These are phyloP conservation scores for Taenaris catops DNA, from an alignment of 2,888 invertebrate species.

Conservation along the genomic window DNA sequence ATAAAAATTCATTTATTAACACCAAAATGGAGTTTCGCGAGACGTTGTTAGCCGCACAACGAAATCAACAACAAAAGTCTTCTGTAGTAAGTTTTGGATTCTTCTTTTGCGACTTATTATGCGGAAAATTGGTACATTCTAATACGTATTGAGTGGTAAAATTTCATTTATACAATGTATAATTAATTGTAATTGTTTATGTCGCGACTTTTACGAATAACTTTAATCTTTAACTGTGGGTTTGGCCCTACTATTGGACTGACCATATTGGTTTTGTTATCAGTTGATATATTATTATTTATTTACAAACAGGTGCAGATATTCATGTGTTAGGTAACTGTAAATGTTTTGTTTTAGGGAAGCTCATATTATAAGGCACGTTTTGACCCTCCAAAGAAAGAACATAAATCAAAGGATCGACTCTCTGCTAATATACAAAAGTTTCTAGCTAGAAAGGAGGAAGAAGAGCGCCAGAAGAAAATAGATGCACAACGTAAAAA, in stretches of 20 bases:
- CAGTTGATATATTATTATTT: too few relatives aligned
- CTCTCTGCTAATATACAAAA: slow-evolving; percentile 90
- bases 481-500: slow-evolving; percentile 82
- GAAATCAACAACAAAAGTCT: slow-evolving; percentile 77
- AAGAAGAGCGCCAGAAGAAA: slow-evolving; percentile 85
- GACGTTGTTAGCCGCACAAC: slow-evolving; percentile 68
- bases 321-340: background rate
- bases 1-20: slow-evolving; percentile 8
- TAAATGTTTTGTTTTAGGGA: slow-evolving; percentile 39
- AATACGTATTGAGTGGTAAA: too few relatives aligned
- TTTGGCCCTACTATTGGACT: too few relatives aligned
- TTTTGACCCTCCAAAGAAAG: slow-evolving; percentile 91
- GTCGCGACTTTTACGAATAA: too few relatives aligned
- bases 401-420: slow-evolving; percentile 81
- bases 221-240: too few relatives aligned
- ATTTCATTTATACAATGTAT: too few relatives aligned
- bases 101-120: slow-evolving; percentile 24
- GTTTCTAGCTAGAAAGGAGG: slow-evolving; percentile 90
- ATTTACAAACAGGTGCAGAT: too few relatives aligned
- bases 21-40: slow-evolving; percentile 69
- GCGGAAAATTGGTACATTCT: slow-evolving; percentile 9
- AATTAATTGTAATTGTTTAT: too few relatives aligned
- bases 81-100: slow-evolving; percentile 60
- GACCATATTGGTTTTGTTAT: too few relatives aligned
- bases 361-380: slow-evolving; percentile 86